Base-by-base conservation (phyloP, 1,140 invertebrate species). In the Drosophila miranda region DNA sequence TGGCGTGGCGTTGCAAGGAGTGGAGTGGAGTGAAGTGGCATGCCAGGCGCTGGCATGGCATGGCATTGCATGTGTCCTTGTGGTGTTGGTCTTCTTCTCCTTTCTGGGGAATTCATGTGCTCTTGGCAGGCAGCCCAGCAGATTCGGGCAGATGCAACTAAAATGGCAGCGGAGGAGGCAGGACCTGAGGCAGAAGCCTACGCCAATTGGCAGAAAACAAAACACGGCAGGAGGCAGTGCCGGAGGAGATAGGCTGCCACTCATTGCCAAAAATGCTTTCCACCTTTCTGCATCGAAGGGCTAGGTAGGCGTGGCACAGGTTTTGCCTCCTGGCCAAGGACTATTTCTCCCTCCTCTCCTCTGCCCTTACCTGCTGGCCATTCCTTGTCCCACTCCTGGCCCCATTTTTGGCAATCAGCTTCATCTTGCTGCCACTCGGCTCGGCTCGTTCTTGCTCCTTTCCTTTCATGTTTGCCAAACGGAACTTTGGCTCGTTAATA, bases 401-500 rank as follows among this genome's bases (percentile, higher is more conserved):
- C 42, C 30, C 38, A 8, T 38, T 72, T 62, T 84, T 83, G 80
- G 80, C 80, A 84, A 80, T 64, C 66, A 78, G 67, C 62, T 73
- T 66, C 64, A 55, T 67, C 64, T 68, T 56, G 9, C 50, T 67
- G 50, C 16, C 19, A n/a, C 48, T 30, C 5, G 42, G 23, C 23
- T 26, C 5, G 3, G 23, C 48, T 30, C 4, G 42, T 62, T 44
- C 59, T 62, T 38, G 28, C 30, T 50, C 30, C 23, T 26, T 30
- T 46, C 54, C 70, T 75, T 74, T 75, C 53, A 67, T 75, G 71
- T 75, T 75, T 75, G 78, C 68, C 61, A 67, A 76, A 75, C 59
- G 72, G 41, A 84, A 66, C 54, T 70, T 86, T 84, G 80, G 73
- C 80, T 86, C 77, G 72, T 78, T 83, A 78, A 78, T 75, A 75